Evolutionary conservation across 2,113 vertebrate species (phyloP).

Genomic region (Hydrolagus affinis): DNA sequence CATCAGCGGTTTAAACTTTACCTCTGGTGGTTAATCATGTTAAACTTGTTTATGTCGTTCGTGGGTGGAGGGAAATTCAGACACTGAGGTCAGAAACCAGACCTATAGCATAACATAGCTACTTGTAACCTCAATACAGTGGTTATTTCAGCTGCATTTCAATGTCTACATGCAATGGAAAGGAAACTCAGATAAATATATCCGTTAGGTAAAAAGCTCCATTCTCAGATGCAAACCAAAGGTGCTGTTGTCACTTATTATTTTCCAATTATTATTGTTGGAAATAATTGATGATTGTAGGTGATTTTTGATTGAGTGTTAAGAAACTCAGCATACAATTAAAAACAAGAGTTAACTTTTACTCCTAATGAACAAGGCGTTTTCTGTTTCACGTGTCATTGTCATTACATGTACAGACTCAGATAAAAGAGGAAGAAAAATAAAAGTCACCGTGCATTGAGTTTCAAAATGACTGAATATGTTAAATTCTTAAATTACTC

Average conservation of each 20-base stretch:
- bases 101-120: background rate
- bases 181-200: background rate
- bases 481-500: background rate
- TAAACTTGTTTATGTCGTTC: background rate
- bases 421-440: background rate
- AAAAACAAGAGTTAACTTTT: background rate
- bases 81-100: constrained; percentile 26
- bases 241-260: background rate
- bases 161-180: background rate
- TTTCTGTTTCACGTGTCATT: background rate
- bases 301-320: background rate
- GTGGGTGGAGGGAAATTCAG: constrained; percentile 4
- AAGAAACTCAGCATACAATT: background rate
- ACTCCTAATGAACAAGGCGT: background rate
- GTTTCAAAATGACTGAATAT: background rate
- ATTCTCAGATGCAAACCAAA: constrained; percentile 4
- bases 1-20: constrained; percentile 3
- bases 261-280: background rate
- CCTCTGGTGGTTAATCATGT: constrained; percentile 11
- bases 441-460: background rate
- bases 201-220: background rate
- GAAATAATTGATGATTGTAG: background rate
- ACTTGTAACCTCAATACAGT: constrained; percentile 25
- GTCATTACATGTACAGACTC: background rate
- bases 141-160: background rate